Conservation (phyloP, 2,113 vertebrate species). For the Synchiropus splendidus region DNA sequence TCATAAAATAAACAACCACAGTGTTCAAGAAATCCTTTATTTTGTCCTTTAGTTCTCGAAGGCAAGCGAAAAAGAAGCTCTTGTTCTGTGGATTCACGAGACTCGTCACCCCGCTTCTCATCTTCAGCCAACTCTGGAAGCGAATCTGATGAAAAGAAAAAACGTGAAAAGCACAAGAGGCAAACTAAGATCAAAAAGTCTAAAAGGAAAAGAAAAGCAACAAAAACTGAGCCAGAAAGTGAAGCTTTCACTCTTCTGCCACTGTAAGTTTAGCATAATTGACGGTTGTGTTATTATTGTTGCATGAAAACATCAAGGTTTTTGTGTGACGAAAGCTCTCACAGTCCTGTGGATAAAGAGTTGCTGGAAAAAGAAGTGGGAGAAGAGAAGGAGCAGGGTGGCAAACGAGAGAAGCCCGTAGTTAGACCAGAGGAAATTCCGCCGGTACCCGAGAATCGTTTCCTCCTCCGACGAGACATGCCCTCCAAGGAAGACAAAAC, state of each 20-base stretch:
- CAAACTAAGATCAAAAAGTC: constrained; percentile 69
- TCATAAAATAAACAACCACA: too few species aligned
- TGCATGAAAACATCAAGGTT: constrained; percentile 8
- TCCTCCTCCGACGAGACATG: constrained; percentile 83
- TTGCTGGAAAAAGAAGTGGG: constrained; percentile 67
- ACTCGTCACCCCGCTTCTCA: constrained; percentile 63
- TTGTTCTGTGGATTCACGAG: constrained; percentile 66
- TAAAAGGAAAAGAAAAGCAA: constrained; percentile 71
- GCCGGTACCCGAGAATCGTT: constrained; percentile 93
- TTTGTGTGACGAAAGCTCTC: constrained; percentile 7
- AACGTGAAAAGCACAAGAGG: constrained; percentile 69
- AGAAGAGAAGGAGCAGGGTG: constrained; percentile 59
- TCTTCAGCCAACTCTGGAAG: constrained; percentile 72
- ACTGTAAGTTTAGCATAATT: too few species aligned
- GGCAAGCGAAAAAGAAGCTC: constrained; percentile 75
- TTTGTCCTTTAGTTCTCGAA: constrained; percentile 68
- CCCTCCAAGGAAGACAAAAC: constrained; percentile 69
- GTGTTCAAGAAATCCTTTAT: too few species aligned
- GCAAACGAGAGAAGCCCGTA: constrained; percentile 85
- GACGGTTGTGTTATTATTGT: too few species aligned
- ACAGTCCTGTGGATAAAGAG: constrained; percentile 66
- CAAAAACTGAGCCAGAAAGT: constrained; percentile 38
- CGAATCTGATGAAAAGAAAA: constrained; percentile 69
- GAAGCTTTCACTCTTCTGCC: too few species aligned
- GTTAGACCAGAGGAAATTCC: constrained; percentile 96